Conservation (phyloP, 37 sponge, comb jelly and placozoan species). For the Eunapius fragilis region DNA sequence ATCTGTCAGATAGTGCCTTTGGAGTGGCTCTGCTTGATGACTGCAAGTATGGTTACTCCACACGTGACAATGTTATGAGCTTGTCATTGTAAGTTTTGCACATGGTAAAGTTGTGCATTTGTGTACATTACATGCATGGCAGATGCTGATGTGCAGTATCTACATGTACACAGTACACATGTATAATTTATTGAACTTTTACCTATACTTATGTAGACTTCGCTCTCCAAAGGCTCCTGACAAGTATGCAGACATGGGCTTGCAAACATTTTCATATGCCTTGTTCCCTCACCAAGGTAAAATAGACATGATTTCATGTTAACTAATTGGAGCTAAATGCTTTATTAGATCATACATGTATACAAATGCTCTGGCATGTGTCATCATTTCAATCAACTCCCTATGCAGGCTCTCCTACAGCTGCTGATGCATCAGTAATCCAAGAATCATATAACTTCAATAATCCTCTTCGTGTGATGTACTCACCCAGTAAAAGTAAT, state of each 20-base stretch:
- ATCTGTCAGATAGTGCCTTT: conserved; percentile 75
- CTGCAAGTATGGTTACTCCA: conserved; percentile 75
- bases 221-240: conserved; percentile 77
- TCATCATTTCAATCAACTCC: neutral
- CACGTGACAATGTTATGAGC: conserved; percentile 55
- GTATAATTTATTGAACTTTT: neutral
- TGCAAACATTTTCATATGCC: conserved; percentile 48
- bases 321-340: too few relatives aligned
- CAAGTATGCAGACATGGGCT: conserved; percentile 76
- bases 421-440: conserved; percentile 38
- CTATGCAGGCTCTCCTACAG: conserved; percentile 41
- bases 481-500: neutral
- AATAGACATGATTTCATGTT: neutral
- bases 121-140: neutral
- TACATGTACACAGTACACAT: neutral
- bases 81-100: conserved; percentile 58
- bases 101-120: neutral
- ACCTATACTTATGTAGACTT: conserved; percentile 10
- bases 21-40: conserved; percentile 71
- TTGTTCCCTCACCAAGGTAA: conserved; percentile 62
- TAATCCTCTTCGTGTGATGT: conserved; percentile 22
- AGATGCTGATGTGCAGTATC: neutral
- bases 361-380: too few relatives aligned
- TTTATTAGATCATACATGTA: too few relatives aligned
- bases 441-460: conserved; percentile 58